A percentile compares a stretch with the other conserved stretches of the same genome.
These are phyloP conservation scores for Spicauda simplicius DNA, from an alignment of 2,888 invertebrate genomes.

Conservation along the genomic window DNA sequence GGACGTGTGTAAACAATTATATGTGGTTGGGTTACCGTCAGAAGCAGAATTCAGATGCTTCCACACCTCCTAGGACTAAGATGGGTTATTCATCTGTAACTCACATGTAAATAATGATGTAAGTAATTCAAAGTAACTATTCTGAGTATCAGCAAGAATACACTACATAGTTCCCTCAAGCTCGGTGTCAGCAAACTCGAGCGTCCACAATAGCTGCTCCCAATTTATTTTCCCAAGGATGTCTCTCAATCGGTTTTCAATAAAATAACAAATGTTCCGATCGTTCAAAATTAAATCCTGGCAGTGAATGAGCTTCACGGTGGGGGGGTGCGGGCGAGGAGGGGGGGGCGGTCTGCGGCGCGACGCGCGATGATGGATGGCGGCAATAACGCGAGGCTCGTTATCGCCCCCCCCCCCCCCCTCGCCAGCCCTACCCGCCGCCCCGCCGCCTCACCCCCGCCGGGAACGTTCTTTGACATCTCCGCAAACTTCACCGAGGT, in stretches of 20 bases:
- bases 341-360: neutral
- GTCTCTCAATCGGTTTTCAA: constrained; percentile 28
- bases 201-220: constrained; percentile 4
- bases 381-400: constrained; percentile 67
- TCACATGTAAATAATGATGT: too few species aligned
- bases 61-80: too few species aligned
- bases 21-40: too few species aligned
- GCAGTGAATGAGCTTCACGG: constrained; percentile 30
- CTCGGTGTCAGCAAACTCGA: constrained; percentile 10
- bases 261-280: constrained; percentile 30
- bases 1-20: too few species aligned
- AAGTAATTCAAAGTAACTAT: too few species aligned
- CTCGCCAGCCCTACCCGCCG: constrained; percentile 5
- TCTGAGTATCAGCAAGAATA: neutral
- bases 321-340: constrained; percentile 18
- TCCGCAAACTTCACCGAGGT: constrained; percentile 4
- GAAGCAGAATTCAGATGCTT: too few species aligned
- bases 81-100: too few species aligned
- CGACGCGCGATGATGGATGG: constrained; percentile 70
- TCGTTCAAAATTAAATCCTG: constrained; percentile 34
- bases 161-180: constrained; percentile 15
- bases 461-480: constrained; percentile 12
- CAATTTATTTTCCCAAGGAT: constrained; percentile 17
- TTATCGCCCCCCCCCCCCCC: constrained; percentile 42
- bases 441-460: neutral